Percentiles rank a stretch among this genome's conserved stretches.
phyloP scores from a whole-genome alignment of 2,797 vertebrate species.

The Rachycentron canadum region DNA sequence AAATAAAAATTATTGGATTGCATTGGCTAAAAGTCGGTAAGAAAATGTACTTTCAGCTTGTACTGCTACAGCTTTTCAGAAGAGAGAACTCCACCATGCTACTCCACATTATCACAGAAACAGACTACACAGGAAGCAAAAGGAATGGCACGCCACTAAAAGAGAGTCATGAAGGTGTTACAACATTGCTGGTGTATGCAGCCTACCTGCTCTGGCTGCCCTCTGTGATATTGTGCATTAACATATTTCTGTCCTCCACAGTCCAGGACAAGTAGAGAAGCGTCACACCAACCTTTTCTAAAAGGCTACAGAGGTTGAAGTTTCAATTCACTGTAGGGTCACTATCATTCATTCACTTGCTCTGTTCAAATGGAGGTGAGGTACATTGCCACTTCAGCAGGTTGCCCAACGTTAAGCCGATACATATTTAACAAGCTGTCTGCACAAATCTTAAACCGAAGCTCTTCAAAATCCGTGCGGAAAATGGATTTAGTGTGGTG shows the following conservation, averaged over 20 bases:
- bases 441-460: conserved; percentile 47
- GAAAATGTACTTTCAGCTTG: neutral
- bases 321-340: conserved; percentile 43
- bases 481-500: conserved; percentile 57
- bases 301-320: conserved; percentile 23
- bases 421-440: conserved; percentile 74
- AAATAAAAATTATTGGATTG: neutral
- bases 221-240: conserved; percentile 7
- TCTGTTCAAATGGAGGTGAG: conserved; percentile 42
- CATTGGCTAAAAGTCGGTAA: neutral
- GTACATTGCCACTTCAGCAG: conserved; percentile 66
- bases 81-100: neutral
- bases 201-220: neutral
- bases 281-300: conserved; percentile 25
- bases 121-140: neutral
- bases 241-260: conserved; percentile 15
- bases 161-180: neutral
- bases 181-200: neutral
- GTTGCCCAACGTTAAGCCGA: conserved; percentile 53
- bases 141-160: neutral
- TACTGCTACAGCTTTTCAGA: neutral
- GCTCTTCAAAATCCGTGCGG: conserved; percentile 49
- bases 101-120: neutral
- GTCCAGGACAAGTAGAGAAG: conserved; percentile 5
- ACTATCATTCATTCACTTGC: conserved; percentile 46